Evolutionary conservation across 2,888 invertebrate genomes (phyloP), one percentile per base, ranked within the genome.

Genomic region (Brachypalpus laphriformis): DNA sequence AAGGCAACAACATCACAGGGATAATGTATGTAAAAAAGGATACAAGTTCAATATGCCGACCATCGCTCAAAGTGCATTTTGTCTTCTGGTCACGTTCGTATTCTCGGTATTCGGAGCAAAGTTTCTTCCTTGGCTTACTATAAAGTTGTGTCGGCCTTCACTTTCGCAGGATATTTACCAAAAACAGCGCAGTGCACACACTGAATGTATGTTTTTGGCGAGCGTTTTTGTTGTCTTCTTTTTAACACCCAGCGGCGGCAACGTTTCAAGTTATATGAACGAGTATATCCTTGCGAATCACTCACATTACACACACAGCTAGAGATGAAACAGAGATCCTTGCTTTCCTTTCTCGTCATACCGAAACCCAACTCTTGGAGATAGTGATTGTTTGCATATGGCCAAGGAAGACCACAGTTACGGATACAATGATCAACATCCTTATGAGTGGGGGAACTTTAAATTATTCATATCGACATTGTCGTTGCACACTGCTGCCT

Each of bases 1-100:
- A 80, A 54, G 42, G 42, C 65, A 72, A 42, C 49, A 83, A 51
- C 56, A 70, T 47, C 51, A 45, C 34, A 28, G 47, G 7, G 31
- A n/a, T 71, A 71, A 76, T 81, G 42, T 74, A 72, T 74, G 59
- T 47, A 22, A 61, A 71, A 40, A 71, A 66, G 81, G 81, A 75
- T 85, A 80, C 75, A 81, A 76, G 85, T 81, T 85, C 85, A 85
- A 85, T 85, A 85, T 85, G 85, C 81, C 85, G 81, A 47, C 75
- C 71, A 85, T 85, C 54, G 70, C 70, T 81, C 75, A 81, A 59
- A 76, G 66, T 66, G 45, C 70, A 85, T 85, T 85, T 66, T 47
- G 85, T 85, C 70, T 81, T 81, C 85, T 81, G 76, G 81, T 85
- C 85, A 85, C 85, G 85, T 85, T 54, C 66, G 81, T 37, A 56